Conservation (phyloP, 2,888 invertebrate species). For the Eustalomyia histrio region DNA sequence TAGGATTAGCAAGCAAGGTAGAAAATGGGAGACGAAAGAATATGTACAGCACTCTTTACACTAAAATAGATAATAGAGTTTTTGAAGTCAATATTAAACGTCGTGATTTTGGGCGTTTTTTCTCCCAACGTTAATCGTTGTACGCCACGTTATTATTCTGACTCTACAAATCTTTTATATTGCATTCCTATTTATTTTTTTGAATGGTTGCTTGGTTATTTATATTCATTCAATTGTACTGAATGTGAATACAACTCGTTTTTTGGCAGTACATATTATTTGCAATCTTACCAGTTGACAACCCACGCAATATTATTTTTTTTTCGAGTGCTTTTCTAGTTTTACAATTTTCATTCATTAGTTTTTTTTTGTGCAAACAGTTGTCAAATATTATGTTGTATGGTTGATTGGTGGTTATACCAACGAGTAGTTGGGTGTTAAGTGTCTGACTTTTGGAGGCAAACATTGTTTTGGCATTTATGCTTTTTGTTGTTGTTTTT, state of each 20-base stretch:
- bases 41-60: no score
- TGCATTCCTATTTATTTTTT: slow-evolving; percentile 11
- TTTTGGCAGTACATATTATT: slow-evolving; percentile 8
- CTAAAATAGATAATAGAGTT: no score
- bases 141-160: no score
- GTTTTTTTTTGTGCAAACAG: slow-evolving; percentile 40
- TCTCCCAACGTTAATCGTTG: no score
- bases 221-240: neutral
- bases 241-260: neutral
- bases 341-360: slow-evolving; percentile 45
- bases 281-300: slow-evolving; percentile 23
- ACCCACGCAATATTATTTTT: slow-evolving; percentile 52
- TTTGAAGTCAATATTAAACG: no score
- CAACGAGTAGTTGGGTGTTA: slow-evolving; percentile 26
- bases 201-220: slow-evolving; percentile 3
- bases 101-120: no score
- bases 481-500: slow-evolving; percentile 1
- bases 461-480: slow-evolving; percentile 33
- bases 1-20: no score
- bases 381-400: slow-evolving; percentile 53
- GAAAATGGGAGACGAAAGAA: no score
- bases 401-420: neutral
- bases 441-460: slow-evolving; percentile 14
- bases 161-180: neutral
- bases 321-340: slow-evolving; percentile 13